These are phyloP conservation scores for Pogonomyrmex californicus DNA, from an alignment of 1,140 invertebrate genomes.

Conservation along the genomic window DNA sequence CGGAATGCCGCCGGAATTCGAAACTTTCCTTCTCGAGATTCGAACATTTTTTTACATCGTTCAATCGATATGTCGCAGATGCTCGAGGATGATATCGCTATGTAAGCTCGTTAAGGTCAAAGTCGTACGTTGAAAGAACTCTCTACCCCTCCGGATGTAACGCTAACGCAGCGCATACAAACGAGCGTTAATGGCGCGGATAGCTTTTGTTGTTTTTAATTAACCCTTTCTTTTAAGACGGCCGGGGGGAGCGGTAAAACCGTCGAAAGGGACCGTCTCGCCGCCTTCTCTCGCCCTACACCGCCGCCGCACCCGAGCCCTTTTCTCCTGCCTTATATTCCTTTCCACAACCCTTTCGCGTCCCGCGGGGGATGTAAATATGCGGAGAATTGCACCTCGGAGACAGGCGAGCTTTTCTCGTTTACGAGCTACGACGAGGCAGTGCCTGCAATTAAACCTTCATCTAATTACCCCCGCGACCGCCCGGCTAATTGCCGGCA, in stretches of 20 bases:
- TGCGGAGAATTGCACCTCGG: slow-evolving; percentile 85
- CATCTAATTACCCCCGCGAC: slow-evolving; percentile 84
- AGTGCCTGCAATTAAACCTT: slow-evolving; percentile 84
- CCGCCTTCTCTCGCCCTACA: slow-evolving; percentile 68
- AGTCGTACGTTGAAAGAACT: slow-evolving; percentile 68
- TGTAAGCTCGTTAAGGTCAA: slow-evolving; percentile 78
- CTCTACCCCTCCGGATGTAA: slow-evolving; percentile 74
- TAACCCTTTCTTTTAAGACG: slow-evolving; percentile 87
- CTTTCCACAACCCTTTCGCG: slow-evolving; percentile 40
- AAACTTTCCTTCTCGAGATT: not conserved
- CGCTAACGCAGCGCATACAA: slow-evolving; percentile 86
- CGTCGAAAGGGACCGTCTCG: slow-evolving; percentile 68
- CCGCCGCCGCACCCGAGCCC: slow-evolving; percentile 16
- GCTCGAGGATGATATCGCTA: not conserved
- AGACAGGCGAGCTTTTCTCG: slow-evolving; percentile 82
- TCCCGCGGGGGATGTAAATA: slow-evolving; percentile 87
- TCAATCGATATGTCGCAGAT: slow-evolving; percentile 41
- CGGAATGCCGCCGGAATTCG: not conserved
- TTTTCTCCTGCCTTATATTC: slow-evolving; percentile 63
- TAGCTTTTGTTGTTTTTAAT: slow-evolving; percentile 88
- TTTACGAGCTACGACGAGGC: slow-evolving; percentile 75
- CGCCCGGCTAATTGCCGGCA: slow-evolving; percentile 73
- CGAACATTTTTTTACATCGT: not conserved
- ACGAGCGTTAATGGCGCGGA: slow-evolving; percentile 86
- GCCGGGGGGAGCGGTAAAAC: slow-evolving; percentile 81